These are phyloP conservation scores for Enchytraeus crypticus DNA, from an alignment of 2,888 invertebrate genomes.

Conservation along the genomic window DNA sequence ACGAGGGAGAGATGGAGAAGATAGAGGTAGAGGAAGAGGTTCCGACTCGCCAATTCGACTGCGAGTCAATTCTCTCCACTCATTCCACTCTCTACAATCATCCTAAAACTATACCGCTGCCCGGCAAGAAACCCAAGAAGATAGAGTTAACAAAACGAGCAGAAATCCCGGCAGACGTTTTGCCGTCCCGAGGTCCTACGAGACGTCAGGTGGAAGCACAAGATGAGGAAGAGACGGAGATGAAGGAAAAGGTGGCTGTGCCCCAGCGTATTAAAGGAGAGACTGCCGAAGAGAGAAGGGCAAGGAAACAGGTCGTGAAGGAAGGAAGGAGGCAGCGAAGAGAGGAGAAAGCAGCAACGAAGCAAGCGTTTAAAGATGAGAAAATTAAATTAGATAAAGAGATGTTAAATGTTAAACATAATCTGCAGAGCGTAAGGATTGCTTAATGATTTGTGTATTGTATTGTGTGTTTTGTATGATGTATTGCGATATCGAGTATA, in stretches of 20 bases:
- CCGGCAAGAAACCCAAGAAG: constrained; percentile 26
- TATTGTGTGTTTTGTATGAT: too few relatives aligned
- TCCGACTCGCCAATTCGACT: constrained; percentile 70
- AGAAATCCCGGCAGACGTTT: neutral
- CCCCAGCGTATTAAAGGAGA: constrained; percentile 28
- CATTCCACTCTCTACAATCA: constrained; percentile 86
- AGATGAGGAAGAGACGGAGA: constrained; percentile 28
- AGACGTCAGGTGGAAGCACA: neutral
- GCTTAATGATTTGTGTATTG: neutral
- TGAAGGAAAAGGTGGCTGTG: neutral
- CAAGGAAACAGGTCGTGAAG: constrained; percentile 42
- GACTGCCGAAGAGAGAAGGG: constrained; percentile 37
- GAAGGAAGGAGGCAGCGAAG: constrained; percentile 41
- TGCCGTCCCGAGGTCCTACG: neutral
- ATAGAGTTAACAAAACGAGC: constrained; percentile 1
- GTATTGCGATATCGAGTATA: too few relatives aligned
- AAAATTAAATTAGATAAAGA: constrained; percentile 38
- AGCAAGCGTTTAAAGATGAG: constrained; percentile 40
- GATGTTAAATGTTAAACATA: constrained; percentile 32
- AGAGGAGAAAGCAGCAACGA: constrained; percentile 43
- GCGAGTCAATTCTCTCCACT: constrained; percentile 73
- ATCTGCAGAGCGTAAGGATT: constrained; percentile 35
- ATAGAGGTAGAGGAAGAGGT: constrained; percentile 52
- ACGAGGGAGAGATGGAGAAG: constrained; percentile 33
- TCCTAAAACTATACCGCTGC: constrained; percentile 57